Evolutionary conservation across 2,797 vertebrate species (phyloP), one percentile per base, ranked within the genome.

Genomic region (Sebastes glaucus): DNA sequence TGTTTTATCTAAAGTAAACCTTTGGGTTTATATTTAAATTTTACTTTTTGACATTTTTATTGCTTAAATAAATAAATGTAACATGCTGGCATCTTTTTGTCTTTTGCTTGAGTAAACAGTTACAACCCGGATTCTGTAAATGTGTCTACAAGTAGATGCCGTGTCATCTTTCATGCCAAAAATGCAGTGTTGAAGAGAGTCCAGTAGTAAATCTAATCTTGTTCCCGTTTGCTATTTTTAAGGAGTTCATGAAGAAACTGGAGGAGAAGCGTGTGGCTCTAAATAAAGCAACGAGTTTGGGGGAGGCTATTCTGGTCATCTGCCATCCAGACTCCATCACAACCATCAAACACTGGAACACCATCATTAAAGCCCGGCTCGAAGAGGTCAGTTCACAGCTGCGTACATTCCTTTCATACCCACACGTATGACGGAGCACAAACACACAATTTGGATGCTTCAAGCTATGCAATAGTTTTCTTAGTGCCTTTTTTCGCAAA

Each of bases 301-400:
- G 99, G 33, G 98, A 99, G 71, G 96, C 96, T 8, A 97, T 99
- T 82, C 89, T 99, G 88, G 94, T 95, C 88, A 96, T 99, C 94
- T 99, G 99, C 95, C 99, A 99, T 89, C 98, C 98, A 18, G 99
- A 99, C 91, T 99, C 98, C 46, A 97, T 99, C 93, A 99, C 98
- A 84, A 99, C 98, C 91, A 97, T 99, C 92, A 99, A 99, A 90
- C 98, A 99, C 96, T 99, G 99, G 99, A 99, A 99, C 93, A 99
- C 99, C 64, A 99, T 99, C 92, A 99, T 99, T 94, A 97, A 97
- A 95, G 98, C 99, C 52, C 97, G 98, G 70, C 98, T 99, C 79
- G 98, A 99, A 91, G 99, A 99, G 98, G 99, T 99, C 93, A 92
- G 96, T 95, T 25, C 72, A 77, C 78, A 80, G 82, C 82, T 80